These are phyloP conservation scores for Scolopax bukidnonensis DNA, from an alignment of 2,797 vertebrate genomes.

Conservation along the genomic window DNA sequence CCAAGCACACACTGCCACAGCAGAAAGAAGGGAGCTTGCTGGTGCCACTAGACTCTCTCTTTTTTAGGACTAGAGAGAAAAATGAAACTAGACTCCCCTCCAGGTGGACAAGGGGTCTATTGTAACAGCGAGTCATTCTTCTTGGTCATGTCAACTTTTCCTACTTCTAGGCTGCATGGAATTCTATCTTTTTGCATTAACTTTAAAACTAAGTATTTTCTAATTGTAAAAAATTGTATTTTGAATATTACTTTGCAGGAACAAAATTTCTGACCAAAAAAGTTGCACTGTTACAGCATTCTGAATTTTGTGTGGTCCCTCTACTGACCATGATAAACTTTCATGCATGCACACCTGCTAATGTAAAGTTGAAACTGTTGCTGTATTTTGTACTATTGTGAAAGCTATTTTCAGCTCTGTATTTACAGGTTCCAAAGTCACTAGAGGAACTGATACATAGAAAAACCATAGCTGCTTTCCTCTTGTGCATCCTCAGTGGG, in stretches of 20 bases:
- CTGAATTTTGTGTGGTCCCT: not conserved
- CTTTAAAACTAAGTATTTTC: not conserved
- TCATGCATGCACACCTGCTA: constrained; percentile 8
- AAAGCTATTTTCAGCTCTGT: constrained; percentile 54
- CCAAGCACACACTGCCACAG: not conserved
- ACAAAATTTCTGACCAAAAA: not conserved
- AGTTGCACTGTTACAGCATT: not conserved
- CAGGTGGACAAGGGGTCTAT: not conserved
- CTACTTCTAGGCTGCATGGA: not conserved
- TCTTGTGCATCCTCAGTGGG: not conserved
- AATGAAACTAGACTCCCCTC: not conserved
- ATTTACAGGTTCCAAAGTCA: constrained; percentile 50
- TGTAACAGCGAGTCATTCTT: not conserved
- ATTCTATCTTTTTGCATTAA: not conserved
- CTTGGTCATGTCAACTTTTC: not conserved
- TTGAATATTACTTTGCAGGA: not conserved
- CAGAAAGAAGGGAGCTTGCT: not conserved
- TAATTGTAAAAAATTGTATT: rapidly evolving
- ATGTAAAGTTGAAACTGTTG: constrained; percentile 7
- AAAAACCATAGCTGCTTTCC: constrained; percentile 53
- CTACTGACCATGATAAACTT: not conserved
- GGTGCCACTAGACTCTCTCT: not conserved
- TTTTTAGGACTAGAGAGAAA: not conserved
- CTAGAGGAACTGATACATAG: not conserved
- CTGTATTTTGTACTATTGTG: constrained; percentile 36